Conservation (phyloP, 2,888 invertebrate species). For the Trimorus sp. region DNA sequence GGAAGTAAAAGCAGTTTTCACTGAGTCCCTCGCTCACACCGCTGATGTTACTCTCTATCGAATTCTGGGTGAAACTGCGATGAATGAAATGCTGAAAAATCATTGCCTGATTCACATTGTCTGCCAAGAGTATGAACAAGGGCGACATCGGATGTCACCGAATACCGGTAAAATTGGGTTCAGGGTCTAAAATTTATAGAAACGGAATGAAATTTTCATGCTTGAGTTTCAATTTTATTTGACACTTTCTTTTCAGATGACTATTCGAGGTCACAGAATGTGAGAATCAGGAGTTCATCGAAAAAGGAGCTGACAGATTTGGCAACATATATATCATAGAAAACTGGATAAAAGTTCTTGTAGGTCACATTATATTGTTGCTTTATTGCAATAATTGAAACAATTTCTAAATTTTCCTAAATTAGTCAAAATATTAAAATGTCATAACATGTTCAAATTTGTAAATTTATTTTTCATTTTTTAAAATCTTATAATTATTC, state of each 20-base stretch:
- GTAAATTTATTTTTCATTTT: too few relatives aligned
- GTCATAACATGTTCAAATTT: too few relatives aligned
- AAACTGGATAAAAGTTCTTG: conserved; percentile 91
- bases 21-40: conserved; percentile 91
- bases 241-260: conserved; percentile 49
- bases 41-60: conserved; percentile 90
- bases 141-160: conserved; percentile 74
- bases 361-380: too few relatives aligned
- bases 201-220: too few relatives aligned
- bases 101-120: conserved; percentile 89
- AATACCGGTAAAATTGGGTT: conserved; percentile 56
- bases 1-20: conserved; percentile 92
- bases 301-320: conserved; percentile 85
- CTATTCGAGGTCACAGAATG: conserved; percentile 47
- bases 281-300: conserved; percentile 66
- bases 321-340: conserved; percentile 93
- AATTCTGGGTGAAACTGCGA: conserved; percentile 87
- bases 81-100: conserved; percentile 90
- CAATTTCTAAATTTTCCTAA: too few relatives aligned
- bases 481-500: too few relatives aligned
- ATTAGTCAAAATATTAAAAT: too few relatives aligned
- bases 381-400: too few relatives aligned
- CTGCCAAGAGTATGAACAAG: conserved; percentile 88
- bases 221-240: too few relatives aligned
- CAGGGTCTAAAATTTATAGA: not conserved